Evolutionary conservation across 2,113 vertebrate species (phyloP).

Genomic region (Mirounga angustirostris): DNA sequence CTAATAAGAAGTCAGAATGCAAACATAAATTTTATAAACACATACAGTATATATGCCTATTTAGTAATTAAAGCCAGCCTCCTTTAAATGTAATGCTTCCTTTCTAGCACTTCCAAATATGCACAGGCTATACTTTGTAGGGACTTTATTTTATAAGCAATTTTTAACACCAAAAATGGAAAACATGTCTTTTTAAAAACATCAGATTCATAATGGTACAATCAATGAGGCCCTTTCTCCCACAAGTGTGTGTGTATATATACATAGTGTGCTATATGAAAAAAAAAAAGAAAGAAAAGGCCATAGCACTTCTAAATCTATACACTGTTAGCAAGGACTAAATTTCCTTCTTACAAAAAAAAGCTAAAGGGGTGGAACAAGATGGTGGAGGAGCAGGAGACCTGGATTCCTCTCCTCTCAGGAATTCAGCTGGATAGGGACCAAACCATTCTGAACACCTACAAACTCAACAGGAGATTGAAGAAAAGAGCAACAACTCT

Average conservation of each 20-base stretch:
- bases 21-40: slow-evolving; percentile 85
- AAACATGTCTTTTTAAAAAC: slow-evolving; percentile 1
- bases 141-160: slow-evolving; percentile 58
- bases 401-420: too few relatives aligned
- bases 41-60: slow-evolving; percentile 64
- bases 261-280: background rate
- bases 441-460: too few relatives aligned
- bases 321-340: background rate
- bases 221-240: slow-evolving; percentile 51
- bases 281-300: background rate
- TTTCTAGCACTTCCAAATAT: slow-evolving; percentile 55
- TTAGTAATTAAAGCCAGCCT: slow-evolving; percentile 82
- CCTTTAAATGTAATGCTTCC: slow-evolving; percentile 82
- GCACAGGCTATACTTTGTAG: slow-evolving; percentile 6
- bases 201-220: background rate
- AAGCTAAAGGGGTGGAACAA: too few relatives aligned
- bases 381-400: too few relatives aligned
- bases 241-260: background rate
- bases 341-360: background rate
- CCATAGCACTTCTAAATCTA: slow-evolving; percentile 12
- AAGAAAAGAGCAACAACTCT: too few relatives aligned
- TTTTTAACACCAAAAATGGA: slow-evolving; percentile 46
- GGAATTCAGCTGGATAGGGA: too few relatives aligned
- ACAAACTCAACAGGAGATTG: too few relatives aligned
- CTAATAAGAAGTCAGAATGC: slow-evolving; percentile 80